These are phyloP conservation scores for Onychostruthus taczanowskii DNA, from an alignment of 2,113 vertebrate genomes.

Conservation along the genomic window DNA sequence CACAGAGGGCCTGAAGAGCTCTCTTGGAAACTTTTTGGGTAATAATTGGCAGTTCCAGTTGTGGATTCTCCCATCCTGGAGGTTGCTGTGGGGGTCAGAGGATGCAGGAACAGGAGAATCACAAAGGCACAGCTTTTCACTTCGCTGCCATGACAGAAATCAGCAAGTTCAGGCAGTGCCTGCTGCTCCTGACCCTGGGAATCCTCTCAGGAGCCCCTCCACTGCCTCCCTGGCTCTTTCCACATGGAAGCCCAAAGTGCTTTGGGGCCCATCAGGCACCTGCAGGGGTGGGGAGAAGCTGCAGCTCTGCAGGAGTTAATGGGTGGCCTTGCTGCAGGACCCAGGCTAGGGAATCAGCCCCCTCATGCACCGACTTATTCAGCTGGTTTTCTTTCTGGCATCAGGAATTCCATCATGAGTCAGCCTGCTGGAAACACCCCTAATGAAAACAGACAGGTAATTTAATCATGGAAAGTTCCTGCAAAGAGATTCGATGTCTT, in stretches of 20 bases:
- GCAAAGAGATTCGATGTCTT: not conserved
- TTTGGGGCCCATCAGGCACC: not conserved
- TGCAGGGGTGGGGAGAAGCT: not conserved
- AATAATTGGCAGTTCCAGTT: not conserved
- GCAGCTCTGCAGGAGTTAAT: not conserved
- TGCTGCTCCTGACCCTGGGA: not conserved
- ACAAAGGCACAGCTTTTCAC: not conserved
- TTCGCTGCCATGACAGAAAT: not conserved
- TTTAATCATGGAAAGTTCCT: constrained; percentile 58
- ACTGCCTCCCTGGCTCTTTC: accelerated
- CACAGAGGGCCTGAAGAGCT: not conserved
- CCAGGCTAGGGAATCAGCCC: not conserved
- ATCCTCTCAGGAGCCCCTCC: not conserved
- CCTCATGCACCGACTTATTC: not conserved
- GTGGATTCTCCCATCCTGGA: not conserved
- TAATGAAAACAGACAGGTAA: constrained; percentile 63
- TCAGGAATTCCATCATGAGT: not conserved
- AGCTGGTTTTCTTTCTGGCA: constrained; percentile 14
- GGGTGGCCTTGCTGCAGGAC: not conserved
- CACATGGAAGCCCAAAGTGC: not conserved
- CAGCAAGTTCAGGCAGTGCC: not conserved
- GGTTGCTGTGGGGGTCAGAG: not conserved
- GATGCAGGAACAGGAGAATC: not conserved
- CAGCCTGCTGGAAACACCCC: not conserved
- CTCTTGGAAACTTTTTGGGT: not conserved